These are phyloP conservation scores for Stramonita haemastoma DNA, from an alignment of 2,888 invertebrate species.

Conservation along the genomic window DNA sequence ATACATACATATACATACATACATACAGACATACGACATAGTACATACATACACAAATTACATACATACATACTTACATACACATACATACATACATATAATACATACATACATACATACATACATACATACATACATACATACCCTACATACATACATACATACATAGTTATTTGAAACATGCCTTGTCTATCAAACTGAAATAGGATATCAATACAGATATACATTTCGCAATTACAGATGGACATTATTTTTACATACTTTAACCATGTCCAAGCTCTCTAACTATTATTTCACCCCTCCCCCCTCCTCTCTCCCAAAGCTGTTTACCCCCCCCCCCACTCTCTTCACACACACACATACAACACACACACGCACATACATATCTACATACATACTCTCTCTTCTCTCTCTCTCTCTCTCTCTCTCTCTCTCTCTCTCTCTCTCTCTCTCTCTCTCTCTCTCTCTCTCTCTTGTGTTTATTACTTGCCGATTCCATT, in stretches of 20 bases:
- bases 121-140: conserved; percentile 14
- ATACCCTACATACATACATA: conserved; percentile 4
- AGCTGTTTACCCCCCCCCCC: too few species aligned
- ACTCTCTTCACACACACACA: background rate
- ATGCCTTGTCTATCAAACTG: background rate
- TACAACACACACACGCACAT: background rate
- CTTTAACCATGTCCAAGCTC: too few species aligned
- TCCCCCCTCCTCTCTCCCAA: too few species aligned
- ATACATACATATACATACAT: background rate
- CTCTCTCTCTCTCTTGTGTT: too few species aligned
- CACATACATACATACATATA: conserved; percentile 19
- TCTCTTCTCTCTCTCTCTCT: too few species aligned
- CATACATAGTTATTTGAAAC: background rate
- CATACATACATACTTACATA: conserved; percentile 23
- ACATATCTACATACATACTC: background rate
- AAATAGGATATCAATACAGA: too few species aligned
- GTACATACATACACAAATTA: background rate
- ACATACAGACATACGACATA: conserved; percentile 7
- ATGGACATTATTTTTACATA: too few species aligned
- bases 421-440: too few species aligned
- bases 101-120: conserved; percentile 7
- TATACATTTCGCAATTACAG: too few species aligned
- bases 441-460: too few species aligned
- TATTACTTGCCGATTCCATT: too few species aligned
- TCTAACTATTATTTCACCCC: too few species aligned